Base-by-base conservation (phyloP, 2,888 invertebrate genomes). In the Mantis religiosa region DNA sequence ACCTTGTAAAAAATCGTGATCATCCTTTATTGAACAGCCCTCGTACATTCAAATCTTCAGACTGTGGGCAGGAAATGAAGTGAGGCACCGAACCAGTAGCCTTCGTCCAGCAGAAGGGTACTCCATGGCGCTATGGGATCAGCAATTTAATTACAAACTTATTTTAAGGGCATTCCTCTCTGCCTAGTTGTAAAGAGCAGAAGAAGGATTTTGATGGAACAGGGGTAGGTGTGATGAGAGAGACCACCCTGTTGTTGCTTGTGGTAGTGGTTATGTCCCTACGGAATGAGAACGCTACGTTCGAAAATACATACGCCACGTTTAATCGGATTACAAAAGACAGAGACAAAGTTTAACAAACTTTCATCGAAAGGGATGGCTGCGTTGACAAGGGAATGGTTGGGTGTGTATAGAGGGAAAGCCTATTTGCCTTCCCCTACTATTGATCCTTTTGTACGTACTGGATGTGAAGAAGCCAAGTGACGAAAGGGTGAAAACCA, bases 311-410 rank as follows among this genome's bases (percentile, higher is more conserved):
- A 71, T 71, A 71, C 54, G 54, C 54, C 54, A 84, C 27, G 47
- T 84, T 84, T 84, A 84, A 84, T 84, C 84, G 84, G 84, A 84
- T 84, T 84, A 84, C n/a, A 34, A n/a, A 84, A 84, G 41, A 84
- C 84, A 84, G 20, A 41, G 84, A 41, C 84, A 84, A 84, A 84
- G 84, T 41, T 84, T 34, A 84, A 84, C 84, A 84, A 84, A 84
- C 84, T 84, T 84, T 84, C 30, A 47, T 25, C 9, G 84, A 34
- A n/a, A 41, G 41, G 41, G 27, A 84, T n/a, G 34, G 47, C 41
- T 84, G 41, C 41, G 84, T 71, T 71, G 54, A 71, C 54, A 71
- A 71, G 54, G 54, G 54, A 71, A n/a, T n/a, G n/a, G n/a, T n/a
- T 71, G 54, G 54, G 54, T 54, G 47, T 7, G 7, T 25, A 54